Evolutionary conservation across 2,797 vertebrate genomes (phyloP), one percentile per base, ranked within the genome.

Genomic region (Sebastes nivosus): DNA sequence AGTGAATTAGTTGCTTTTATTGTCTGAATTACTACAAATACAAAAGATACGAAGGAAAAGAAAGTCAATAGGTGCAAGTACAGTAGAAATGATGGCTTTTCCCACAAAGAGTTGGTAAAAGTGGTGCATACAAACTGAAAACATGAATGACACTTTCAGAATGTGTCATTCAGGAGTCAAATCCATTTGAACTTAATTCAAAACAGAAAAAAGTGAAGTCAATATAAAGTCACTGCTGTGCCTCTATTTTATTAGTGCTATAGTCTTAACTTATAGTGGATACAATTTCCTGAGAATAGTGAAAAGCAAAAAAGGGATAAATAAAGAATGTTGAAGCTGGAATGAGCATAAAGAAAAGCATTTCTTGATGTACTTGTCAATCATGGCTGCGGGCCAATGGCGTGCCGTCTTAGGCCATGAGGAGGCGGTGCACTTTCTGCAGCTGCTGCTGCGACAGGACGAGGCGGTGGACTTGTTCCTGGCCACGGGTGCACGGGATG

Each of bases 371-470:
- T 46, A 32, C 60, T 61, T 61, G 65, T 78, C 25, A 30, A 8
- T 80, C n/a, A 14, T 24, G 55, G 50, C 60, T 24, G 24, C 6
- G 8, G 16, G 8, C 65, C n/a, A 24, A 18, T 7, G 18, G 32
- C 20, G 6, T 57, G 63, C 1, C 3, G 11, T 54, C 29, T 90
- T 77, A 96, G 61, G 85, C 84, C 93, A 95, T 95, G 81, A 99
- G 96, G 61, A 97, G 96, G 14, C 80, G 30, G 54, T 97, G 97
- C 18, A 98, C 96, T 25, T 89, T 85, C 73, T 96, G 92, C 70
- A 98, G 95, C 93, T 98, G 97, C 72, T 95, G 95, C 65, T 96
- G 97, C 0, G 96, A 96, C 12, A 99, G 95, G 83, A 98, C 92
- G 1, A 99, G 95, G 9, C 93, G 94, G 88, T 98, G 98, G 1